Evolutionary conservation across 2,797 vertebrate genomes (phyloP), one percentile per base, ranked within the genome.

Genomic region (Microctenopoma stevenorrisi): DNA sequence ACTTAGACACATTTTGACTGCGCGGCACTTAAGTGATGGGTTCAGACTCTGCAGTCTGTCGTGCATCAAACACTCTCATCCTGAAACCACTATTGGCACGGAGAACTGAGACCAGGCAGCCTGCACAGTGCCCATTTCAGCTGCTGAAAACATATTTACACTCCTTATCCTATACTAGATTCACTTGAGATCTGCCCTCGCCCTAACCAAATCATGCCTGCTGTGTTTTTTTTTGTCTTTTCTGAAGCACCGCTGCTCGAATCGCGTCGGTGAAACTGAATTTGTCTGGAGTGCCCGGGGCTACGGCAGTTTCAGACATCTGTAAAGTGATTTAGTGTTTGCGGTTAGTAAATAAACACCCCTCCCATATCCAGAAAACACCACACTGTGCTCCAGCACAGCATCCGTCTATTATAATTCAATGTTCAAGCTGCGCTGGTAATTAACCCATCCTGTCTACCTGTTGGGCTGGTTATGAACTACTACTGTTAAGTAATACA

Each of bases 401-500:
- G 88, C 88, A 77, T 88, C 82, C 81, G 75, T 77, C 82, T 72
- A 78, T 88, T 85, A 78, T 82, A 79, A 82, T 80, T 79, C 69
- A 69, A 59, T 66, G 60, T 78, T 75, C 78, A 72, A 49, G 86
- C 76, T 82, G 84, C 33, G 57, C 65, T 55, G 76, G 79, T 85
- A 84, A 92, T 92, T 85, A 90, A 86, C 78, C 74, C 60, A 7
- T 81, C 73, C 83, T 79, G 76, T 87, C 78, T 83, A 92, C 92
- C 91, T 91, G 90, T 90, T 90, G 91, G 83, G 86, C 64, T 78
- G 78, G 67, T 78, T 79, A 82, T 89, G 85, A 89, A 87, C 79
- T 82, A 78, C 79, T 72, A 72, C 74, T 75, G 83, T 85, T 83
- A 76, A 90, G 87, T 91, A 93, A 93, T 91, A 86, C 88, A 91